Evolutionary conservation across 2,113 vertebrate genomes (phyloP).

Genomic region (Rhagologus leucostigma): DNA sequence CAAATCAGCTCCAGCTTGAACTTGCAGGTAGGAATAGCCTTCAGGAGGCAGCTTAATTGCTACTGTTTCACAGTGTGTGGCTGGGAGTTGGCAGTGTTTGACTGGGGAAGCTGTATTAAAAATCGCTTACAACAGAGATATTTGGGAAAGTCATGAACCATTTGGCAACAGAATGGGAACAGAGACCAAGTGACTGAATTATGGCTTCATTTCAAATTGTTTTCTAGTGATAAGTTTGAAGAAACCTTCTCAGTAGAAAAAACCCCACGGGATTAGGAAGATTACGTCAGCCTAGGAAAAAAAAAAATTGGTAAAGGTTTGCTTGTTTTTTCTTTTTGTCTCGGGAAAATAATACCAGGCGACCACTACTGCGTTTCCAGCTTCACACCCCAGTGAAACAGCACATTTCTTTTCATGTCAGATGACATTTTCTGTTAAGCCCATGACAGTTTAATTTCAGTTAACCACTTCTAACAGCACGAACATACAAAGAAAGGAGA

Average conservation of each 20-base stretch:
- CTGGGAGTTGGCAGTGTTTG: background rate
- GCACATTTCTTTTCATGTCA: conserved; percentile 30
- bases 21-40: background rate
- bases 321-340: background rate
- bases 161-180: background rate
- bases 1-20: background rate
- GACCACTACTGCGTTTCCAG: background rate
- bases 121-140: background rate
- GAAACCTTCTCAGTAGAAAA: background rate
- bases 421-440: conserved; percentile 58
- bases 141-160: background rate
- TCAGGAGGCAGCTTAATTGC: background rate
- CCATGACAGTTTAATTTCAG: conserved; percentile 68
- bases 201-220: background rate
- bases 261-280: background rate
- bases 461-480: conserved; percentile 22
- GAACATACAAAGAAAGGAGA: conserved; percentile 9
- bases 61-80: background rate
- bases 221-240: background rate
- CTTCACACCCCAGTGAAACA: background rate
- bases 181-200: background rate
- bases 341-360: background rate
- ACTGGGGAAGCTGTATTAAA: background rate
- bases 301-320: background rate
- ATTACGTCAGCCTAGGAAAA: background rate